phyloP scores from a whole-genome alignment of 2,888 invertebrate genomes.

The Escarpia spicata region DNA sequence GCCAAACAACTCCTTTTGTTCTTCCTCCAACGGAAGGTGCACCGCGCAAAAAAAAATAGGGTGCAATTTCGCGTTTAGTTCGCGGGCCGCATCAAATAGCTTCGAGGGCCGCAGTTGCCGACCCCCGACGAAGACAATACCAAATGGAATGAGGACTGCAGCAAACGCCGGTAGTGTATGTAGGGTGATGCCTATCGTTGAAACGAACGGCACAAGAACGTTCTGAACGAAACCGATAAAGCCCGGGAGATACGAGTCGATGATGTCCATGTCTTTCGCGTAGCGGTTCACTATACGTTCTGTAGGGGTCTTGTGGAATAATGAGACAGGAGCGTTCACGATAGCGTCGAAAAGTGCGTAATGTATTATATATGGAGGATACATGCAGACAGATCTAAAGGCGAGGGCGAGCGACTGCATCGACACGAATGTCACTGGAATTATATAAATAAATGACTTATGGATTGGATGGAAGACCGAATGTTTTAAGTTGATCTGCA shows the following conservation, averaged over 20 bases:
- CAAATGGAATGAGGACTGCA: constrained; percentile 54
- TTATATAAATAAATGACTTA: background rate
- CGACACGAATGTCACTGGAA: constrained; percentile 37
- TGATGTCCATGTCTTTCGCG: constrained; percentile 40
- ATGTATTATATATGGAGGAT: constrained; percentile 52
- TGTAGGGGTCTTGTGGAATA: constrained; percentile 56
- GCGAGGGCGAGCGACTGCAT: constrained; percentile 48
- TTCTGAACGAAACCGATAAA: constrained; percentile 39
- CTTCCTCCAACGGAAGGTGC: too few relatives aligned
- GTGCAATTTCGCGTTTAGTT: too few relatives aligned
- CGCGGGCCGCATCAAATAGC: too few relatives aligned
- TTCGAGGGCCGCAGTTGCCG: too few relatives aligned
- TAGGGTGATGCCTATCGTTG: constrained; percentile 57
- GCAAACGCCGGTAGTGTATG: constrained; percentile 55
- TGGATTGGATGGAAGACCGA: background rate
- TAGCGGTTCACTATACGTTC: constrained; percentile 55
- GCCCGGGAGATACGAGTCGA: constrained; percentile 39
- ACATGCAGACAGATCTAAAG: constrained; percentile 61
- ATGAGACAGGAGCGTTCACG: constrained; percentile 56
- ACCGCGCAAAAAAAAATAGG: too few relatives aligned
- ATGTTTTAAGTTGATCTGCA: background rate
- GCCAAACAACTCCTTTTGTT: too few relatives aligned
- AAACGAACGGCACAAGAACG: constrained; percentile 44
- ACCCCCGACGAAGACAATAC: constrained; percentile 49
- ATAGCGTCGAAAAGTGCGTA: constrained; percentile 53